Evolutionary conservation across 2,888 invertebrate species (phyloP).

Genomic region (Osedax frankpressi): DNA sequence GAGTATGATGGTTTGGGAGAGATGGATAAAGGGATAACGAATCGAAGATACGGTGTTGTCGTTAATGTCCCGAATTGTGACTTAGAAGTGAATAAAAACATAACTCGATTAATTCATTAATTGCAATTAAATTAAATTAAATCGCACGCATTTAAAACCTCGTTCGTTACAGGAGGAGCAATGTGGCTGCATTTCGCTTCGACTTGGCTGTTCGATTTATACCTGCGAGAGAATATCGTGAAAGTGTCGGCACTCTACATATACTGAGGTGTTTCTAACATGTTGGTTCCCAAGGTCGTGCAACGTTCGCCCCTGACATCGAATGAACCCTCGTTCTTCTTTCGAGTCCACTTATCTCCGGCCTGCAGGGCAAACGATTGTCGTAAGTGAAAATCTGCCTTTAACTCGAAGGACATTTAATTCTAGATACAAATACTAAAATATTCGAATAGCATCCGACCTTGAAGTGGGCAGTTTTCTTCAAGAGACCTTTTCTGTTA

Average conservation of each 20-base stretch:
- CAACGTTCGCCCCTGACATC: constrained; percentile 40
- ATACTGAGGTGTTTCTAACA: constrained; percentile 32
- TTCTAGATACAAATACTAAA: no score
- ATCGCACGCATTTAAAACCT: constrained; percentile 30
- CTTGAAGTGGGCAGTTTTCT: constrained; percentile 27
- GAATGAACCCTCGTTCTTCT: constrained; percentile 35
- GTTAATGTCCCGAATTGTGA: no score
- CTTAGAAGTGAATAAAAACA: no score
- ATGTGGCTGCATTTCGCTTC: not conserved
- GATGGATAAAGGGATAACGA: no score
- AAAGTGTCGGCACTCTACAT: not conserved
- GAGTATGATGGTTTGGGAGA: no score
- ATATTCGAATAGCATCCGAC: not conserved
- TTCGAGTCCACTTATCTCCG: constrained; percentile 31
- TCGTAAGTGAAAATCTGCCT: no score
- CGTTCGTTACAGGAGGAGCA: constrained; percentile 4
- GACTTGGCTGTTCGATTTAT: not conserved
- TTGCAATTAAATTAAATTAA: no score
- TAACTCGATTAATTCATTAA: no score
- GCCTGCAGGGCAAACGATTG: no score
- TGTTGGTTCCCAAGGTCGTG: constrained; percentile 46
- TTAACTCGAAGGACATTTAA: no score
- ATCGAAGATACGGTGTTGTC: no score
- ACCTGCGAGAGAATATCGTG: not conserved
- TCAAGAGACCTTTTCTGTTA: constrained; percentile 29